Conservation (phyloP, 2,888 invertebrate species). For the Caenorhabditis wallacei region DNA sequence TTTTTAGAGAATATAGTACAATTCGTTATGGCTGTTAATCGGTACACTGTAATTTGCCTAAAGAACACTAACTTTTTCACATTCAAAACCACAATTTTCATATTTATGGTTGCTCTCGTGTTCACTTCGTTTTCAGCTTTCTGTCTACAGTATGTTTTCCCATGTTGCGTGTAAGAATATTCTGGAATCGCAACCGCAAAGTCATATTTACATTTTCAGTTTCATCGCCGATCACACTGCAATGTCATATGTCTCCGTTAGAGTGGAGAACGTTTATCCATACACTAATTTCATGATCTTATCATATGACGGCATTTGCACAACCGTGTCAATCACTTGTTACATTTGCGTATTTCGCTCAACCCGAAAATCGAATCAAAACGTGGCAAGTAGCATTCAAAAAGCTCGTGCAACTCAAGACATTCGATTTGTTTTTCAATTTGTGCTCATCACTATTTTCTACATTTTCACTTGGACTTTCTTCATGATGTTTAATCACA, state of each 20-base stretch:
- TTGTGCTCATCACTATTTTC: slow-evolving; percentile 20
- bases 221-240: slow-evolving; percentile 56
- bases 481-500: slow-evolving; percentile 25
- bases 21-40: slow-evolving; percentile 63
- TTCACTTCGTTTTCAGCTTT: slow-evolving; percentile 40
- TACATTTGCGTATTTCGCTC: slow-evolving; percentile 19
- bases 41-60: slow-evolving; percentile 63
- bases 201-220: slow-evolving; percentile 38
- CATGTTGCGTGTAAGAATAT: slow-evolving; percentile 64
- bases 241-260: slow-evolving; percentile 10
- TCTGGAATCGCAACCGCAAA: not conserved
- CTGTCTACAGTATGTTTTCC: slow-evolving; percentile 60
- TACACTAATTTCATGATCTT: slow-evolving; percentile 3
- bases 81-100: slow-evolving; percentile 12
- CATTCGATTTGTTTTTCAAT: slow-evolving; percentile 30
- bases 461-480: slow-evolving; percentile 37
- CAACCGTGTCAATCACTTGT: not conserved
- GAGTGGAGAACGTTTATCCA: not conserved
- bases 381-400: not conserved
- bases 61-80: slow-evolving; percentile 49
- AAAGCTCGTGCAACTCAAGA: not conserved
- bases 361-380: not conserved
- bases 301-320: slow-evolving; percentile 5
- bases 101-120: slow-evolving; percentile 48
- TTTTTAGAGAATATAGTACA: slow-evolving; percentile 63